Evolutionary conservation across 2,797 vertebrate species (phyloP).

Genomic region (Lophius americanus): DNA sequence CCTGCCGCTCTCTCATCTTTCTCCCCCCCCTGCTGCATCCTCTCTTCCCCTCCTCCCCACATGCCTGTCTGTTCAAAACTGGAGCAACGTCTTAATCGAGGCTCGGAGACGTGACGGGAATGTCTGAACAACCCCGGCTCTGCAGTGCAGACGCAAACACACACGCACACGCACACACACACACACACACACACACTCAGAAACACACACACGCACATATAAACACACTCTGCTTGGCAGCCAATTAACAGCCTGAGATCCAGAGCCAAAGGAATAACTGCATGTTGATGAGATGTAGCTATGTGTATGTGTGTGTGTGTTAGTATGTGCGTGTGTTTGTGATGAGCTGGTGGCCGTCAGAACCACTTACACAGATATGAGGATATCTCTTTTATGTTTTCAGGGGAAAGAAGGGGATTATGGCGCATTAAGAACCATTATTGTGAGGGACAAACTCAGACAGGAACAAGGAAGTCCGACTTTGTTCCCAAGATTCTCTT

Average conservation of each 20-base stretch:
- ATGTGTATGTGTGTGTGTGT: constrained; percentile 17
- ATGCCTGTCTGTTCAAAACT: constrained; percentile 78
- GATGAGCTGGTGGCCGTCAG: constrained; percentile 68
- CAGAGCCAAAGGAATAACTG: constrained; percentile 74
- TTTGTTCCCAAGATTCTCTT: constrained; percentile 25
- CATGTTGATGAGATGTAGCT: constrained; percentile 72
- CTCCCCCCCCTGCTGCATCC: constrained; percentile 42
- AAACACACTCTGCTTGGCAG: constrained; percentile 62
- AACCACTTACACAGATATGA: constrained; percentile 68
- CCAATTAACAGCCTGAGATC: constrained; percentile 78
- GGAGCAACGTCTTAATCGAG: constrained; percentile 84
- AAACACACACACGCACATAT: constrained; percentile 36
- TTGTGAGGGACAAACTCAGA: constrained; percentile 55
- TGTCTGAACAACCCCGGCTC: constrained; percentile 65
- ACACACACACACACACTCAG: constrained; percentile 29
- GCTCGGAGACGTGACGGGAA: constrained; percentile 73
- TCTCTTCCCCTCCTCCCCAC: constrained; percentile 60
- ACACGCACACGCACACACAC: constrained; percentile 36
- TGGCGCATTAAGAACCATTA: constrained; percentile 63
- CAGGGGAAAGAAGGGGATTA: constrained; percentile 59
- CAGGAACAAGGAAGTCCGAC: constrained; percentile 54
- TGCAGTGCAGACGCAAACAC: constrained; percentile 63
- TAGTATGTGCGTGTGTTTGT: constrained; percentile 47
- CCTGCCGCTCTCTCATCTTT: constrained; percentile 57
- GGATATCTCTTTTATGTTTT: constrained; percentile 74